Evolutionary conservation across 2,888 invertebrate species (phyloP), one percentile per base, ranked within the genome.

Genomic region (Aspidapion aeneum): DNA sequence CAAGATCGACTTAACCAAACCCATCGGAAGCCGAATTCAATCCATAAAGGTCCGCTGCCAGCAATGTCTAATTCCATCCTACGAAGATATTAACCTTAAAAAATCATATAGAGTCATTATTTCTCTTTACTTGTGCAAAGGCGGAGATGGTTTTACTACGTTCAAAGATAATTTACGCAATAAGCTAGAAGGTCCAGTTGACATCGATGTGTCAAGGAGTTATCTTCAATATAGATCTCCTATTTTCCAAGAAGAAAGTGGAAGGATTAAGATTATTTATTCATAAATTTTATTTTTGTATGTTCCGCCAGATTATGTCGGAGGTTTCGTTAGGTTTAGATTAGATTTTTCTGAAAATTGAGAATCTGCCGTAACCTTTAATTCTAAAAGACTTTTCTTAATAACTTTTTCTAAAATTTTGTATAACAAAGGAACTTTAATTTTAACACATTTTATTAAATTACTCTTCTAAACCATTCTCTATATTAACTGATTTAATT

Each of bases 121-220:
- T 1, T 82, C 85, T 55, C 82, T 82, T 69, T 91, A 87, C 73
- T 77, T 91, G 61, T 83, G 83, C 1, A 81, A 81, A 81, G 49
- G 91, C 12, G 92, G 92, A 55, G 90, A 91, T 73, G 89, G 89
- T 0, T 90, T 84, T 74, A 71, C 79, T 63, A 80, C 83, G 72
- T 69, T 88, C 50, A 73, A 80, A 0, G 74, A 84, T 0, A 81
- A 86, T 71, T 75, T 85, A 18, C 77, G 81, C 64, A 85, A 87
- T 73, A 62, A 82, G 20, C 72, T 75, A 56, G 75, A 77, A 56
- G 82, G 86, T 35, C 77, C 76, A 0, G 67, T 83, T 0, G 89
- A 89, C 73, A 82, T 85, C 66, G 84, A 85, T 65, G 78, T 83
- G 68, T 75, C 87, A 63, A 80, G 81, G 62, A 74, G 78, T 1